These are phyloP conservation scores for Sphaeridia pumilis DNA, from an alignment of 2,888 invertebrate species.

Conservation along the genomic window DNA sequence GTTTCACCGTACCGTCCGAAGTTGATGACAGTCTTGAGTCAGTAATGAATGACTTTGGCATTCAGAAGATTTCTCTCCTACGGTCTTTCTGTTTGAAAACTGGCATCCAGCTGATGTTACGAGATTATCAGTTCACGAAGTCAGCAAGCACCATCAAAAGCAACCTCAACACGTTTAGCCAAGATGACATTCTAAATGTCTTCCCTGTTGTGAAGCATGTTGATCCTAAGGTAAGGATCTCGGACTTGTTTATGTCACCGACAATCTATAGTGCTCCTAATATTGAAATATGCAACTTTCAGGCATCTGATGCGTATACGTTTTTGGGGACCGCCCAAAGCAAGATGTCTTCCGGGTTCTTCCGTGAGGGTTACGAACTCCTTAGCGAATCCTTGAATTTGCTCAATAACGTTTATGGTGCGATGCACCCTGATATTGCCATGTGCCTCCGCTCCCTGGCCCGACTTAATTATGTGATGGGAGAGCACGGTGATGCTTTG, in stretches of 20 bases:
- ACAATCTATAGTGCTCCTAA: background rate
- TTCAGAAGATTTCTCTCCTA: constrained; percentile 79
- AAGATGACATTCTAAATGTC: constrained; percentile 91
- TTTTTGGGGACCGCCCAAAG: constrained; percentile 95
- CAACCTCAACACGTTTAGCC: constrained; percentile 76
- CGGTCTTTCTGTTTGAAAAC: constrained; percentile 72
- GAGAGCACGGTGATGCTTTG: constrained; percentile 89
- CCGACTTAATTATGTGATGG: constrained; percentile 90
- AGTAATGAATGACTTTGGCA: constrained; percentile 59
- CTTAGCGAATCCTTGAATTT: constrained; percentile 54
- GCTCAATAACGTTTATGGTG: constrained; percentile 80
- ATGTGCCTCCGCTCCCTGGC: constrained; percentile 92
- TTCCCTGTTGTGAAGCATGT: constrained; percentile 98
- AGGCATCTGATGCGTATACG: constrained; percentile 94
- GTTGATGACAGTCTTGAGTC: constrained; percentile 52
- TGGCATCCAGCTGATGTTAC: constrained; percentile 78
- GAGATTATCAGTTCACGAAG: constrained; percentile 55
- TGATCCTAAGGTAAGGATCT: constrained; percentile 76
- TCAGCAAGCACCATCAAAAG: constrained; percentile 61
- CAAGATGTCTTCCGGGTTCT: constrained; percentile 85
- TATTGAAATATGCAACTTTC: constrained; percentile 25
- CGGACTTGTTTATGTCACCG: no score
- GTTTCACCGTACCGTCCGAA: constrained; percentile 69
- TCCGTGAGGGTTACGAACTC: constrained; percentile 92
- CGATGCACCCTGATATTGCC: constrained; percentile 97